Evolutionary conservation across 2,888 invertebrate species (phyloP).

Genomic region (Lasioglossum vierecki): DNA sequence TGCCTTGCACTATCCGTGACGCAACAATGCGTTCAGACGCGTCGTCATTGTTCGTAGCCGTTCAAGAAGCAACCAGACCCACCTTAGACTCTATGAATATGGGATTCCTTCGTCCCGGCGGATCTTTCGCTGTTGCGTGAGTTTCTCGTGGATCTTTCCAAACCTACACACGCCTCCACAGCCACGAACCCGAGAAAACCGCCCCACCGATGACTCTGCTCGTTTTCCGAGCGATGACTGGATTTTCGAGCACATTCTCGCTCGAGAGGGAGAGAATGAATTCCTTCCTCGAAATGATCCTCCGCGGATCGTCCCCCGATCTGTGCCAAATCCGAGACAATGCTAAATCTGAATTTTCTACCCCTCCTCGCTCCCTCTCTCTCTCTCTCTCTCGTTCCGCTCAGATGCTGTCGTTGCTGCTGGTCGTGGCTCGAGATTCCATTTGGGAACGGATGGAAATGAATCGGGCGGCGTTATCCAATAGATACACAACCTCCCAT

Average conservation of each 20-base stretch:
- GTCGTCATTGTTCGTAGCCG: slow-evolving; percentile 74
- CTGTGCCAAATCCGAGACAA: slow-evolving; percentile 9
- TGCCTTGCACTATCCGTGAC: slow-evolving; percentile 59
- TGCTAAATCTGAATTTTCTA: background rate
- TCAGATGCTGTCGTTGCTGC: background rate
- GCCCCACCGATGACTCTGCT: slow-evolving; percentile 15
- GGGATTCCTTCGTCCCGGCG: slow-evolving; percentile 67
- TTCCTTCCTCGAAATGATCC: slow-evolving; percentile 4
- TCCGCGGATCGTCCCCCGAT: background rate
- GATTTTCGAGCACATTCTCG: background rate
- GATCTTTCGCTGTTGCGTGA: slow-evolving; percentile 40
- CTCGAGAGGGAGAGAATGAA: background rate
- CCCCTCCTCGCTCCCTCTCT: background rate
- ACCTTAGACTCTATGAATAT: slow-evolving; percentile 74
- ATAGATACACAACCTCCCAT: background rate
- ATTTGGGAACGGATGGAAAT: background rate
- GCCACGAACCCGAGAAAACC: background rate
- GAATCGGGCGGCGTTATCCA: background rate
- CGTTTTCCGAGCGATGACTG: slow-evolving; percentile 13
- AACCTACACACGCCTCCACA: background rate
- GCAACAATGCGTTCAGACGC: slow-evolving; percentile 73
- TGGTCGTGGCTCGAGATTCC: background rate
- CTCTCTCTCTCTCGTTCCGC: background rate
- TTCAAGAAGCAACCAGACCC: slow-evolving; percentile 73
- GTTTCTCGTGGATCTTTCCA: background rate